Percentiles rank a stretch among this genome's conserved stretches.
Conservation (phyloP, 2,888 invertebrate species). For the Drosophila siamana region DNA sequence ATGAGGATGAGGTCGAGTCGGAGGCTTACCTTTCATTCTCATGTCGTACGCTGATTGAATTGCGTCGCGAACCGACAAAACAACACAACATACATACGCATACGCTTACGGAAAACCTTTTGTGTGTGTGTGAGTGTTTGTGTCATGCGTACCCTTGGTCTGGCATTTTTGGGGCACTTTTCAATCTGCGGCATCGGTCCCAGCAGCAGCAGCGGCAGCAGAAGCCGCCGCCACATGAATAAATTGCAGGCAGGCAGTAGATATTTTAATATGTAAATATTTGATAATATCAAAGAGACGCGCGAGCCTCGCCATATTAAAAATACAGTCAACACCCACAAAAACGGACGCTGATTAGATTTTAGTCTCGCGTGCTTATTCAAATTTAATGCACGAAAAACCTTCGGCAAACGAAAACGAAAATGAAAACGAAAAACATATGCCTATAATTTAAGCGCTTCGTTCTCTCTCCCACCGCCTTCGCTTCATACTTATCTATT, state of each 20-base stretch:
- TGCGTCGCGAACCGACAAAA: slow-evolving; percentile 41
- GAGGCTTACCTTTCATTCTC: slow-evolving; percentile 51
- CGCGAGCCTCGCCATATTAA: slow-evolving; percentile 42
- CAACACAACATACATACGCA: slow-evolving; percentile 14
- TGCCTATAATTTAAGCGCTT: slow-evolving; percentile 1
- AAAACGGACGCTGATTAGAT: slow-evolving; percentile 42
- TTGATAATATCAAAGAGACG: slow-evolving; percentile 73
- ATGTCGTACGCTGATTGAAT: slow-evolving; percentile 53
- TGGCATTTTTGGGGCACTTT: slow-evolving; percentile 32
- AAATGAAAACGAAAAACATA: slow-evolving; percentile 53
- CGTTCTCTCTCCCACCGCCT: neutral
- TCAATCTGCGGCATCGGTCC: slow-evolving; percentile 36
- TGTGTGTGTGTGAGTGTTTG: slow-evolving; percentile 4
- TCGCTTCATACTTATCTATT: slow-evolving; percentile 15
- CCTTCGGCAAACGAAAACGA: too few species aligned
- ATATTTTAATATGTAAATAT: slow-evolving; percentile 77
- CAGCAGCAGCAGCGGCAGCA: neutral
- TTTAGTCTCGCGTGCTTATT: slow-evolving; percentile 37
- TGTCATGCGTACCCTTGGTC: slow-evolving; percentile 25
- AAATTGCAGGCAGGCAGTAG: slow-evolving; percentile 55
- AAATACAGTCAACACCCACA: slow-evolving; percentile 44
- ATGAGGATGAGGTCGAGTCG: slow-evolving; percentile 13
- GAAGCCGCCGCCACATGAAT: slow-evolving; percentile 43
- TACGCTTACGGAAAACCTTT: neutral
- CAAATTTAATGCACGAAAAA: slow-evolving; percentile 64